A percentile compares a stretch with the other conserved stretches of the same genome.
phyloP scores from a whole-genome alignment of 2,797 vertebrate species.

The Lepilemur ruficaudatus region DNA sequence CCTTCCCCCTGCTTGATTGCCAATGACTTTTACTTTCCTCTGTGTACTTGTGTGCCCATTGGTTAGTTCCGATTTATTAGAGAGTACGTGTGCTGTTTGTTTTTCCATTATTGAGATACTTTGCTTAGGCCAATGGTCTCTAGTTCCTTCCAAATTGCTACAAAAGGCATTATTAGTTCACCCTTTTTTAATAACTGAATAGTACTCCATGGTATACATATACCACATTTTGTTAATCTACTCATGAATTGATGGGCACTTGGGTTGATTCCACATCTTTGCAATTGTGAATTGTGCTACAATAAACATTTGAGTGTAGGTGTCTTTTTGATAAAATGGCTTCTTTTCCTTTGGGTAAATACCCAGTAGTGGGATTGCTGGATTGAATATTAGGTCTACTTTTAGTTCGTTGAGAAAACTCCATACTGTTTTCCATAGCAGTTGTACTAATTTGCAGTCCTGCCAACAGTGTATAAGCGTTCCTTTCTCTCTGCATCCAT shows the following conservation, averaged over 20 bases:
- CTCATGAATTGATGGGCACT: not conserved
- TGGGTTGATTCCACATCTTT: not conserved
- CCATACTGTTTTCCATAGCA: not conserved
- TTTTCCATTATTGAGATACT: not conserved
- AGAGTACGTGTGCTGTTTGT: not conserved
- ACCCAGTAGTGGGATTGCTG: not conserved
- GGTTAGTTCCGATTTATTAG: not conserved
- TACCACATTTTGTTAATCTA: not conserved
- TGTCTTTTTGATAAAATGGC: not conserved
- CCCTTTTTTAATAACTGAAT: not conserved
- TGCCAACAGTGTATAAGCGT: not conserved
- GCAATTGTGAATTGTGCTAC: not conserved
- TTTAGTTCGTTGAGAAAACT: not conserved
- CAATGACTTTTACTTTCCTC: not conserved
- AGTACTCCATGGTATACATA: not conserved
- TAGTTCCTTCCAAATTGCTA: not conserved
- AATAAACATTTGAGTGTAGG: not conserved
- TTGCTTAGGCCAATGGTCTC: not conserved
- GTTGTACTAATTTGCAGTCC: not conserved
- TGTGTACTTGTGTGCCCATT: not conserved
- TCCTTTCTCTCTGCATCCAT: not conserved
- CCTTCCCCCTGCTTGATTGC: not conserved
- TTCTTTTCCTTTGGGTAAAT: not conserved
- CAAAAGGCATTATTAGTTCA: not conserved
- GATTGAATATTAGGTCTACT: not conserved